Evolutionary conservation across 2,797 vertebrate genomes (phyloP).

Genomic region (Halcyon chelicuti): DNA sequence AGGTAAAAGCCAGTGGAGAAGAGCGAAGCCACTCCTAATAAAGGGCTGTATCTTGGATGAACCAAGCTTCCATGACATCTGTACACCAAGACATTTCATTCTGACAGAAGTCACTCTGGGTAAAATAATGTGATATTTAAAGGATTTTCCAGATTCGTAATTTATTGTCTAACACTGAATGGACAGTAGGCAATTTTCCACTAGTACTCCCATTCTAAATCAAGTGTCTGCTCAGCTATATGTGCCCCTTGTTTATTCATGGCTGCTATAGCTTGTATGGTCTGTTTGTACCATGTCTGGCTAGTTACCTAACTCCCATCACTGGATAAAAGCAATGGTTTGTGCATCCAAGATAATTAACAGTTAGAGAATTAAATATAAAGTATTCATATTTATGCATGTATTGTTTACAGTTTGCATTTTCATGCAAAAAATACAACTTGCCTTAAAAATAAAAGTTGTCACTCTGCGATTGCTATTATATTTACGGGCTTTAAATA

Average conservation of each 20-base stretch:
- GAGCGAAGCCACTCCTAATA: not conserved
- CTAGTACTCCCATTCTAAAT: not conserved
- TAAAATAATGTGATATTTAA: not conserved
- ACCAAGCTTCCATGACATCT: not conserved
- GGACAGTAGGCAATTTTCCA: not conserved
- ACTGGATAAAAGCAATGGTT: not conserved
- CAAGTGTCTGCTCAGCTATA: not conserved
- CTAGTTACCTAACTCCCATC: not conserved
- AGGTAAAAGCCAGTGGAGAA: not conserved
- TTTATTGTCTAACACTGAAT: not conserved
- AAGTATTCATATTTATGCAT: not conserved
- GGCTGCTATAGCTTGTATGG: not conserved
- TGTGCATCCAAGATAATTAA: not conserved
- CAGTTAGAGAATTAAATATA: not conserved
- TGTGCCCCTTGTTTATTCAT: not conserved
- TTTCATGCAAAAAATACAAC: not conserved
- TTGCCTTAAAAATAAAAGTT: not conserved
- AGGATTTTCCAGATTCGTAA: not conserved
- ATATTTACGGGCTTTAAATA: not conserved
- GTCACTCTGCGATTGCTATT: not conserved
- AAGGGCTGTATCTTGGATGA: not conserved
- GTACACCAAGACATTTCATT: not conserved
- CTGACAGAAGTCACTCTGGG: not conserved
- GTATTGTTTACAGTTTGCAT: not conserved
- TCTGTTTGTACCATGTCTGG: not conserved